Conservation (phyloP, 2,888 invertebrate genomes). For the Diaphora mendica region DNA sequence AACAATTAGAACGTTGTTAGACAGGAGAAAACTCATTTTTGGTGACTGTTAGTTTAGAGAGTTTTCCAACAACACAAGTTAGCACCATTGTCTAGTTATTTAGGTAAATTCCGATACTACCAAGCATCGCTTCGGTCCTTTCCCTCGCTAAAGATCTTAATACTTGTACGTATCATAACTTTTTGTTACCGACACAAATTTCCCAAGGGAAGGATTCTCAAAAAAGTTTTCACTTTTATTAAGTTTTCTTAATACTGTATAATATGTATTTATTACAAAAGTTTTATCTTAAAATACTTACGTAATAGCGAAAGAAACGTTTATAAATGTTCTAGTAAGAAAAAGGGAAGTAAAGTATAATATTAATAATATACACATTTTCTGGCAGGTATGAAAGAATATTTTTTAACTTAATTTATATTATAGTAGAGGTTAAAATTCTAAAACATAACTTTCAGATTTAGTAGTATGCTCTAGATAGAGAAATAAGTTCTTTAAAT, state of each 20-base stretch:
- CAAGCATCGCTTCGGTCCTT: neutral
- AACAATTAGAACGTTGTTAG: too few species aligned
- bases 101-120: neutral
- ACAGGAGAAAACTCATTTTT: too few species aligned
- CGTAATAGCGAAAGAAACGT: neutral
- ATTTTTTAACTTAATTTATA: neutral
- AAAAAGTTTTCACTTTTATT: neutral
- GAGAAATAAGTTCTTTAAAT: neutral
- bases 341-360: neutral
- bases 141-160: neutral
- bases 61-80: too few species aligned
- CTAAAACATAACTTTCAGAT: too few species aligned
- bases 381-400: neutral
- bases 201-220: conserved; percentile 6
- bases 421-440: neutral
- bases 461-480: neutral
- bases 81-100: neutral
- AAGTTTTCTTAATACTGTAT: conserved; percentile 1
- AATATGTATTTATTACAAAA: conserved; percentile 4
- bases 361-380: neutral
- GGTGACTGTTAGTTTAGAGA: too few species aligned
- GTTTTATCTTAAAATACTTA: neutral
- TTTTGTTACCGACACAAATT: conserved; percentile 7
- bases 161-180: neutral
- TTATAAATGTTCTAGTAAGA: neutral